phyloP scores from a whole-genome alignment of 2,113 vertebrate genomes.

The Bubalus kerabau region DNA sequence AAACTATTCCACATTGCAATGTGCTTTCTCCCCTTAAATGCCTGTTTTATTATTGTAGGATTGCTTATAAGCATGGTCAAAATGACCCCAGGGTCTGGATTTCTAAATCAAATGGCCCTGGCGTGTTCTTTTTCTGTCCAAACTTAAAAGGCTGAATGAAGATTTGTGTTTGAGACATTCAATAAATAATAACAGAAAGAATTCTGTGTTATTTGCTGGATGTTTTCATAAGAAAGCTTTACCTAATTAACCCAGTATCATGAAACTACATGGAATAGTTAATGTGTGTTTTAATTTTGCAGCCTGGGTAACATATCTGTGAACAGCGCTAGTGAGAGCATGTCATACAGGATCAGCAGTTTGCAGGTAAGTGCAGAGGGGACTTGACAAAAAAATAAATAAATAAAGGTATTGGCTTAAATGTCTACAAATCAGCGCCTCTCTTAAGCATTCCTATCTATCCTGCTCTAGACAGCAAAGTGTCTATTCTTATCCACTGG shows the following conservation, averaged over 20 bases:
- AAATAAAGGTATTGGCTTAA: neutral
- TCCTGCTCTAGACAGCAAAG: neutral
- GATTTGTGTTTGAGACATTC: slow-evolving; percentile 25
- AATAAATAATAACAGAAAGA: slow-evolving; percentile 43
- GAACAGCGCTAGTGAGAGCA: neutral
- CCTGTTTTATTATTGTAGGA: neutral
- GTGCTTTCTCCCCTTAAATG: neutral
- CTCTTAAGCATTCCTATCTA: slow-evolving; percentile 21
- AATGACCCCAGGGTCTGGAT: neutral
- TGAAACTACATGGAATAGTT: neutral
- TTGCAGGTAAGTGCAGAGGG: neutral
- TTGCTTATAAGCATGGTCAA: neutral
- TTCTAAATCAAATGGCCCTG: neutral
- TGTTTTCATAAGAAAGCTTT: slow-evolving; percentile 41
- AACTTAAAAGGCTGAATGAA: slow-evolving; percentile 25
- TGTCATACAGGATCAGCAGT: neutral
- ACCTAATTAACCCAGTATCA: neutral
- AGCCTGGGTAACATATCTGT: neutral
- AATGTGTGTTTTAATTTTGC: neutral
- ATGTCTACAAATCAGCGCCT: slow-evolving; percentile 39
- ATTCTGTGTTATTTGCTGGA: neutral
- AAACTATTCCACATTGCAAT: slow-evolving; percentile 8
- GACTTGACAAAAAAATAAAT: neutral
- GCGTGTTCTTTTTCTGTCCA: neutral
- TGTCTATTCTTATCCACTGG: neutral